Evolutionary conservation across 23 tunicate species (phyloP), one percentile per base, ranked within the genome.

Genomic region (Halocynthia roretzi): DNA sequence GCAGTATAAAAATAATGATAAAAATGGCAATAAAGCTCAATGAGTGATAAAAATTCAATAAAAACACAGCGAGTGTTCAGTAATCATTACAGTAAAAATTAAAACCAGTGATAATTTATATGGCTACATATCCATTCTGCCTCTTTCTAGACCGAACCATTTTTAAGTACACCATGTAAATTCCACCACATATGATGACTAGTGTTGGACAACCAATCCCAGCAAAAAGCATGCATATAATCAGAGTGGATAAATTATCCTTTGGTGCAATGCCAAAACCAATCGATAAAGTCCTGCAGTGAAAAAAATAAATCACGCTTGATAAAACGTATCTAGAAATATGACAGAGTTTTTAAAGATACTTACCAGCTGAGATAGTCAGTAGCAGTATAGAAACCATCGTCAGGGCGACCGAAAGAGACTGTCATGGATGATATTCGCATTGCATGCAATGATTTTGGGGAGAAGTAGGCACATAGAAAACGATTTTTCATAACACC

Each of bases 371-470:
- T 81, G 51, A 76, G n/a, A 62, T 80, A 86, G 19, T 68, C 31
- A 9, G 84, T 86, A n/a, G 85, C 85, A 14, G 15, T 6, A 23
- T 86, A 86, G 61, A 76, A 81, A 21, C 80, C 85, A 70, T 86
- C 92, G 22, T 86, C 85, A 0, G 85, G 78, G 54, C 80, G 75
- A 12, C 92, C 92, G 62, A 86, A 86, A 58, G 68, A 58, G 14
- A 81, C 67, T 50, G 19, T 53, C 8, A 54, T 64, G 8, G 78
- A 74, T 54, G 55, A 48, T 20, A 74, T 64, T 52, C 2, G 14
- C 63, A 74, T 10, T 14, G 22, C 14, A 8, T 12, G 8, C 0
- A 74, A 9, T 10, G 15, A 22, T 15, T 40, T 8, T 1, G 65
- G 56, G 31, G 22, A 19, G 31, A 74, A 74, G 64, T 74, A 74